Evolutionary conservation across 2,113 vertebrate genomes (phyloP), one percentile per base, ranked within the genome.

Genomic region (Mirounga angustirostris): DNA sequence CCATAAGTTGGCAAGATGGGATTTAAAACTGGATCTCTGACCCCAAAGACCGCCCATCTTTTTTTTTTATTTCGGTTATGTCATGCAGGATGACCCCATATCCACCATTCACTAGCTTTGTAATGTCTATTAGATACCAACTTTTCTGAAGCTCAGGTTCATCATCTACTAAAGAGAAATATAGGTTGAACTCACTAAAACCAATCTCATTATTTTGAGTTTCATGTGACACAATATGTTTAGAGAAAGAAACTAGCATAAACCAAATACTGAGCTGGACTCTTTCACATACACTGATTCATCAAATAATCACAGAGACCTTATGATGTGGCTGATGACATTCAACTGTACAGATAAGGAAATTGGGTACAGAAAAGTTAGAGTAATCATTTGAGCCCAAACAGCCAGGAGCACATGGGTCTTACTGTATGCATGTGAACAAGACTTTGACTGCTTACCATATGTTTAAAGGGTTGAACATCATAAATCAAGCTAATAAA

Each of bases 41-140:
- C 16, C 7, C 21, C 6, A 36, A 63, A 46, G 1, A 40, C 4
- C 2, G 43, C 4, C 6, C 0, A 28, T 59, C 2, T 7, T 24
- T 83, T 73, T 71, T 36, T 30, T 24, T 12, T 43, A 50, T 43
- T 63, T 22, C 14, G 22, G 1, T 28, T 33, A 22, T 1, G 11
- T 58, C 33, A 65, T 24, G 5, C 3, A 30, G 26, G 36, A 12
- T 24, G 5, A 8, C 0, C 11, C 3, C 33, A 10, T 26, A 13
- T 15, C 6, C 0, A 33, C 24, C 18, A 65, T 18, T 80, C 11
- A 12, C 36, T 43, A 9, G n/a, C 43, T 40, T 33, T 59, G 10
- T 59, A 13, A 9, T 15, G 4, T 43, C 6, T 1, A 58, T 33
- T 91, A 58, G 19, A 15, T 26, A 18, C 2, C 18, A 30, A 8